Base-by-base conservation (phyloP, 2,888 invertebrate genomes). In the Hecatera dysodea region DNA sequence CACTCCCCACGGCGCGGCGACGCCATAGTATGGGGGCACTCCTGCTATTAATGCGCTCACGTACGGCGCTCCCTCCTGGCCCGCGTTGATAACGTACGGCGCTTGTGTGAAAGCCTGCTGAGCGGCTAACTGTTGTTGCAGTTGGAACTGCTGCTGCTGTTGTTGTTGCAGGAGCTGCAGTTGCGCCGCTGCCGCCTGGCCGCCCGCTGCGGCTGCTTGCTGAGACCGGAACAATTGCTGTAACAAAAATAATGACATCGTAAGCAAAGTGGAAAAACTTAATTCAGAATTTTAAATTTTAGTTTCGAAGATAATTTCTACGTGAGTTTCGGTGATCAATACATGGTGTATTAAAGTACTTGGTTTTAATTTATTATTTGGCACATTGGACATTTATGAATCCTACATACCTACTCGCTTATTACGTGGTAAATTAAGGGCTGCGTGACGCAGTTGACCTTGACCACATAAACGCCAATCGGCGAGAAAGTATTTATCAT, bases 221-320 rank as follows among this genome's bases (percentile, higher is more conserved):
- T 98, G 98, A 93, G 98, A 98, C 92, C 98, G 97, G 96, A 98
- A 98, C 89, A 98, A 95, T 97, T 98, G 98, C 98, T 98, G 96
- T 36, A 97, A 97, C 91, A 93, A 95, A 80, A 73, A 48, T 19
- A 64, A 42, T 19, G n/a, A 12, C 7, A 36, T 50, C 27, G 33
- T 61, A 52, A 42, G 27, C 39, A 39, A 50, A 39, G n/a, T 42
- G 15, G 24, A 15, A 33, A 36, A 33, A 33, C 22, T 6, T 22
- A 36, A 6, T 24, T 36, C 19, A 24, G 19, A 36, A 36, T 33
- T 66, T 65, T 8, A 12, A 12, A 29, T 22, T 22, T 50, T 17
- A 36, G 19, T 15, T 62, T 7, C 15, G 24, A 29, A 29, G 12
- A 12, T 29, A 24, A n/a, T 55, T 9, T 9, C 22, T 36, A 55